These are phyloP conservation scores for Euproctis similis DNA, from an alignment of 2,888 invertebrate genomes.

Conservation along the genomic window DNA sequence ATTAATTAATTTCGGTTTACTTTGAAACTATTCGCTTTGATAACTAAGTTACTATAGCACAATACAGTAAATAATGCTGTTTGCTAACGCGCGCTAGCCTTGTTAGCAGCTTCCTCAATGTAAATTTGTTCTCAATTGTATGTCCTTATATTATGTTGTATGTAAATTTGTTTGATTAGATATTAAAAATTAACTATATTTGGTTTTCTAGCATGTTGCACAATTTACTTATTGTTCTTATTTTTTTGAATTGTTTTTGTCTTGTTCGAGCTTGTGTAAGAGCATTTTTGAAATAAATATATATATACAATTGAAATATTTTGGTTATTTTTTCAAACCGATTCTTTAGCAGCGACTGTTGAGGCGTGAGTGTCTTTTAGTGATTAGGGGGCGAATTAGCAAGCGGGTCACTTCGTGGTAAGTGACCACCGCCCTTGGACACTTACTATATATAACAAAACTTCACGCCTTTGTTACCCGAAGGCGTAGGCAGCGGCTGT, in stretches of 20 bases:
- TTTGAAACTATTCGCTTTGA: constrained; percentile 13
- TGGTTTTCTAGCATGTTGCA: constrained; percentile 52
- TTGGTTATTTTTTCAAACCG: too few relatives aligned
- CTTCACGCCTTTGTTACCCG: too few relatives aligned
- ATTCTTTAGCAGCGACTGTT: too few relatives aligned
- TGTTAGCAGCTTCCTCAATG: constrained; percentile 13
- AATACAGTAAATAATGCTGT: constrained; percentile 11
- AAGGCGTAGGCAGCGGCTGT: too few relatives aligned
- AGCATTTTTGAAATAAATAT: constrained; percentile 37
- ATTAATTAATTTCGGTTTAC: constrained; percentile 18
- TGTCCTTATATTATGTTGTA: constrained; percentile 33
- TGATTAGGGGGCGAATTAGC: too few relatives aligned
- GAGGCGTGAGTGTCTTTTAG: too few relatives aligned
- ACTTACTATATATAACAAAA: too few relatives aligned
- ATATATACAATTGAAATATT: constrained; percentile 17
- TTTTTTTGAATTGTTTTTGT: constrained; percentile 45
- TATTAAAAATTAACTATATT: constrained; percentile 34
- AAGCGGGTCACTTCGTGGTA: too few relatives aligned
- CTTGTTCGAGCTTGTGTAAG: constrained; percentile 52
- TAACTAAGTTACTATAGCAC: constrained; percentile 19
- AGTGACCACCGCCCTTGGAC: too few relatives aligned
- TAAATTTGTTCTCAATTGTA: constrained; percentile 20
- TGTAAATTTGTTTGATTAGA: constrained; percentile 28
- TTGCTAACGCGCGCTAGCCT: constrained; percentile 17
- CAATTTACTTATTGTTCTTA: constrained; percentile 52